Evolutionary conservation across 2,113 vertebrate species (phyloP), one percentile per base, ranked within the genome.

Genomic region (Larimichthys polyactis): DNA sequence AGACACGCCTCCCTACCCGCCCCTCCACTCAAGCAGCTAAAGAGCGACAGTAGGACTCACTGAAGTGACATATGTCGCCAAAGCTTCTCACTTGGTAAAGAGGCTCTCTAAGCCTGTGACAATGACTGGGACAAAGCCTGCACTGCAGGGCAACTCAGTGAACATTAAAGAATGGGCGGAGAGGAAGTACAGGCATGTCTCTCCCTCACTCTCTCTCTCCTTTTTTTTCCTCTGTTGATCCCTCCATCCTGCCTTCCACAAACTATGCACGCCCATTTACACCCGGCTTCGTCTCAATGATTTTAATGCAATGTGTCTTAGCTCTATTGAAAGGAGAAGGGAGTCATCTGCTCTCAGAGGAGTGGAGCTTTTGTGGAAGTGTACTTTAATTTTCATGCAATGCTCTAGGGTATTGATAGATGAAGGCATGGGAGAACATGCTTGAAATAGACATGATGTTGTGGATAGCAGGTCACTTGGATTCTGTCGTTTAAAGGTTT

Each of bases 51-150:
- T 77, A 93, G 89, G 89, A 94, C 90, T 92, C 92, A 75, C 87
- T 89, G 83, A 89, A 87, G 88, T 92, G 92, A 94, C 93, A 93
- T 94, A 94, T 94, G 94, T 94, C 89, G 62, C 86, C 89, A 94
- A 94, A 95, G 92, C 92, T 89, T 92, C 93, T 95, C 92, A 86
- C 90, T 83, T 82, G 86, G 92, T 89, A 89, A 86, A 86, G 88
- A 91, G 83, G 78, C 82, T 86, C 64, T 77, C 72, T 93, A 93
- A 94, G 92, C 87, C 79, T 9, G 63, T 81, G 81, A 93, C 92
- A 93, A 94, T 92, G 91, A 92, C 81, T 71, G 75, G 86, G 92
- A 91, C 91, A 94, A 94, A 94, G 90, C 72, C 75, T 84, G 86
- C 91, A 88, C 91, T 81, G 81, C 84, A 15, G 85, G 90, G 91